Conservation (phyloP, 2,797 vertebrate species). For the Anguilla marmorata region DNA sequence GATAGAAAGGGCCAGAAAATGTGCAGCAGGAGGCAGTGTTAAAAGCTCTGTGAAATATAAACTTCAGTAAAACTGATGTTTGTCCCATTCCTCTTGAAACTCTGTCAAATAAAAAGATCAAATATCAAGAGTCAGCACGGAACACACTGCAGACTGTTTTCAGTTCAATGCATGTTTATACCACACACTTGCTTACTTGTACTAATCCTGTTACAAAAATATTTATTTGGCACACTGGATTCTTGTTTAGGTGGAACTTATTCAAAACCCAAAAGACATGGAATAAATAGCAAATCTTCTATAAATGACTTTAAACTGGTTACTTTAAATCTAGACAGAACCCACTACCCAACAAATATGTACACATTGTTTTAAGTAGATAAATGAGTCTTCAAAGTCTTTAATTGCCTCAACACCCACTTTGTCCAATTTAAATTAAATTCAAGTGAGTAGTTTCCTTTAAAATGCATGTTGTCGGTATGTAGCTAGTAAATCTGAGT, state of each 20-base stretch:
- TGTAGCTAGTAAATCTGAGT: too few relatives aligned
- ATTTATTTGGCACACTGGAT: neutral
- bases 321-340: too few relatives aligned
- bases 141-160: neutral
- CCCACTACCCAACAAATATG: too few relatives aligned
- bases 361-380: too few relatives aligned
- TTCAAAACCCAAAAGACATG: too few relatives aligned
- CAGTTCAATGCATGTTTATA: neutral
- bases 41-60: neutral
- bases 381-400: neutral
- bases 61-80: constrained; percentile 47
- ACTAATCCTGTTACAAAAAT: neutral
- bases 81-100: constrained; percentile 58
- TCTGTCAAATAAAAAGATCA: constrained; percentile 53
- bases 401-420: neutral
- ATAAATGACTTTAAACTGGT: too few relatives aligned
- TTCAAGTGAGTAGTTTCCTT: too few relatives aligned
- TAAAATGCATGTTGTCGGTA: too few relatives aligned
- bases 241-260: neutral
- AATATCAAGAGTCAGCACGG: neutral
- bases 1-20: neutral
- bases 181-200: neutral
- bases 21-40: neutral
- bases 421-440: neutral
- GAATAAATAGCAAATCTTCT: too few relatives aligned